A percentile compares a stretch with the other conserved stretches of the same genome.
Evolutionary conservation across 1,140 invertebrate species (phyloP).

Genomic region (Magallana angulata): DNA sequence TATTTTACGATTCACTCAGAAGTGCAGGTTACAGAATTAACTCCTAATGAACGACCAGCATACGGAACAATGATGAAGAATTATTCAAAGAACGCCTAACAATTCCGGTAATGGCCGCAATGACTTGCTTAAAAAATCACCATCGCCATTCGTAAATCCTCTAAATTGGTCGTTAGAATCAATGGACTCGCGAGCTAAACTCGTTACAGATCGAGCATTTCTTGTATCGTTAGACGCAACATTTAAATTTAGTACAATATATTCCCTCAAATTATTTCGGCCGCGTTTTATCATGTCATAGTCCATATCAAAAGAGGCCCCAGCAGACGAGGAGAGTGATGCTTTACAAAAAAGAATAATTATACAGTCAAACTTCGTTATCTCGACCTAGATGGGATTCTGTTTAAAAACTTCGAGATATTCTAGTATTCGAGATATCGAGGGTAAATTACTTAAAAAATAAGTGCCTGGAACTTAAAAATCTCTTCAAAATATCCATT

Average conservation of each 20-base stretch:
- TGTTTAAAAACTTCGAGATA: too few relatives aligned
- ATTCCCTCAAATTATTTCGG: neutral
- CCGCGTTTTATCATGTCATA: neutral
- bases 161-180: conserved; percentile 3
- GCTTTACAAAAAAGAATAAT: too few relatives aligned
- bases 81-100: neutral
- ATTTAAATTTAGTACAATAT: neutral
- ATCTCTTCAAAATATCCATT: too few relatives aligned
- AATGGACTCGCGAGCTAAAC: neutral
- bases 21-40: neutral
- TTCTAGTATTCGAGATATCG: too few relatives aligned
- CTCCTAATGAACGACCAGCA: neutral
- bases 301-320: neutral
- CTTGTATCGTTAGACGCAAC: neutral
- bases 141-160: neutral
- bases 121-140: neutral
- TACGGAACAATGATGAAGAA: neutral
- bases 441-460: too few relatives aligned
- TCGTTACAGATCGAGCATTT: neutral
- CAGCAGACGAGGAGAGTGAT: too few relatives aligned
- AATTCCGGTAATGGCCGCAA: neutral
- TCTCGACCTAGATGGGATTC: too few relatives aligned
- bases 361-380: too few relatives aligned
- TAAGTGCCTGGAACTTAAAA: too few relatives aligned
- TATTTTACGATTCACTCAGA: neutral